Conservation (phyloP, 2,113 vertebrate species). For the Damaliscus lunatus region DNA sequence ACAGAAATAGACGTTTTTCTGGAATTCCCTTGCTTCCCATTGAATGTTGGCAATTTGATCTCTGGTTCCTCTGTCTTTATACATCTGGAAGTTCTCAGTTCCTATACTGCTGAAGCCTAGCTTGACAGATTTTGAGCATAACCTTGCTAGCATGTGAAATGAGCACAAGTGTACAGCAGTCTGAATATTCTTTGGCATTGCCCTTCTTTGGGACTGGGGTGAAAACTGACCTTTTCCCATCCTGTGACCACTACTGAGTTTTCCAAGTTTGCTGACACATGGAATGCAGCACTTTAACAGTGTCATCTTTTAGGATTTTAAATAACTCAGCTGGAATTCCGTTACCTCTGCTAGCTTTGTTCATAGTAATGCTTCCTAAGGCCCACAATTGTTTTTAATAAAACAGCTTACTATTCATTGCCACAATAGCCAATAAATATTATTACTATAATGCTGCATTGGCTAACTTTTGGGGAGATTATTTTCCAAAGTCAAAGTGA, state of each 20-base stretch:
- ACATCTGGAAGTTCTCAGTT: neutral
- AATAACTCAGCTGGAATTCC: neutral
- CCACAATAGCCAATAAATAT: neutral
- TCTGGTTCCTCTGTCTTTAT: neutral
- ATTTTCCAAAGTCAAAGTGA: neutral
- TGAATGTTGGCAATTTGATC: neutral
- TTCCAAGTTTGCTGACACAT: neutral
- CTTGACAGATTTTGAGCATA: neutral
- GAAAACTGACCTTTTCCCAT: neutral
- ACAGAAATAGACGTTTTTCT: neutral
- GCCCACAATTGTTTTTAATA: neutral
- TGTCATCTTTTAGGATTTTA: neutral
- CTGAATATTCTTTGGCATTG: neutral
- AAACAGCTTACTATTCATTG: neutral
- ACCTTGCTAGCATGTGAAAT: neutral
- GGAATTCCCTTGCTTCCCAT: neutral
- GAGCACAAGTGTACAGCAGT: neutral
- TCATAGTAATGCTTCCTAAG: neutral
- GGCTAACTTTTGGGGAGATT: neutral
- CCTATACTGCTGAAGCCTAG: neutral
- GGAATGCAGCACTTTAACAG: neutral
- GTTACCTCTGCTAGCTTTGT: neutral
- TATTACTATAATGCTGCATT: neutral
- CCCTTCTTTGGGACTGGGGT: neutral
- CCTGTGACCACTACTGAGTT: neutral